Conservation (phyloP, 2,797 vertebrate genomes). For the Hoplostethus mediterraneus region DNA sequence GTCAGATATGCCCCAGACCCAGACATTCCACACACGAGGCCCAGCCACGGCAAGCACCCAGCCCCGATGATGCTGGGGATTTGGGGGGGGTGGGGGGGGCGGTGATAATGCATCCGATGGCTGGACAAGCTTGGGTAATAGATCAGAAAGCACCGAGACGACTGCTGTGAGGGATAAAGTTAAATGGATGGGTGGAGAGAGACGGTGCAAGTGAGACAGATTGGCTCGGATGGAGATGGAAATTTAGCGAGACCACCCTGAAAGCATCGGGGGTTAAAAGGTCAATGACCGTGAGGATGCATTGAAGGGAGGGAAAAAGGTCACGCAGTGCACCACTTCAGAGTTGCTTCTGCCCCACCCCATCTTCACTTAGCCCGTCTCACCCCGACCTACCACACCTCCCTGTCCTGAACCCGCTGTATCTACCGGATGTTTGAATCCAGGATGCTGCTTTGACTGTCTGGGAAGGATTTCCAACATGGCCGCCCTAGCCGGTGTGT, state of each 20-base stretch:
- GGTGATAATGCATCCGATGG: conserved; percentile 23
- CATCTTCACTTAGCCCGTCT: neutral
- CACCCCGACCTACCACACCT: neutral
- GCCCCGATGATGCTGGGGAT: conserved; percentile 43
- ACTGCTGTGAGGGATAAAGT: too few relatives aligned
- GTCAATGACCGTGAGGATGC: conserved; percentile 58
- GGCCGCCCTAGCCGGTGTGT: neutral
- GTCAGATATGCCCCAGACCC: conserved; percentile 81
- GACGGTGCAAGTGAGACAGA: neutral
- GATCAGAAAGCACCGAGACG: conserved; percentile 8
- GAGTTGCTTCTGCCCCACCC: conserved; percentile 23
- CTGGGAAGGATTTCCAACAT: conserved; percentile 19
- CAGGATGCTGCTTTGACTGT: conserved; percentile 23
- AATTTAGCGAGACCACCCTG: conserved; percentile 53
- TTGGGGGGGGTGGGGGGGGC: neutral
- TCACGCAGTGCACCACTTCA: neutral
- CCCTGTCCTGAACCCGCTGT: neutral
- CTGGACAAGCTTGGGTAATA: conserved; percentile 5
- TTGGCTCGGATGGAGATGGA: conserved; percentile 16
- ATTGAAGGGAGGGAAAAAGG: neutral
- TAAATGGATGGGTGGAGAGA: neutral
- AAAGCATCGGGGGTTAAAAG: conserved; percentile 36
- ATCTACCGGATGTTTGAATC: conserved; percentile 30
- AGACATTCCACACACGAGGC: conserved; percentile 78
- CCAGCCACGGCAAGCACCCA: conserved; percentile 60